Base-by-base conservation (phyloP, 2,113 vertebrate species). In the Gambusia holbrooki region DNA sequence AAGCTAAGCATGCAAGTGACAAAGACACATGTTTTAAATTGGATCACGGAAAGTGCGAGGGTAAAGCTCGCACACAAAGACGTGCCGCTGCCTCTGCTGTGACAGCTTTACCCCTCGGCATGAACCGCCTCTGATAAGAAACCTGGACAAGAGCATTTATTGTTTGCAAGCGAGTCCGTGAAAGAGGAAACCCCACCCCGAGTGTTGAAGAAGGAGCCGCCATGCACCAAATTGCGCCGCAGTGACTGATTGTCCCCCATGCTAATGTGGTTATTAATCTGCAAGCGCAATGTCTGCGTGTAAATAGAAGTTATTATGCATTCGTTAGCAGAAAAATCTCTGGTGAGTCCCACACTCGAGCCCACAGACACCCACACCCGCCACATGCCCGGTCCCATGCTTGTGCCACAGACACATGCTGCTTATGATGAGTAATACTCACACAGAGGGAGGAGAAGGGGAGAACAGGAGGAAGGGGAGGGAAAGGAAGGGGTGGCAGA, bases 341-440 rank as follows among this genome's bases (percentile, higher is more conserved):
- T 69, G 64, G 67, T 76, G 84, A 82, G 71, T 71, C 70, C 42
- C 2, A 80, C 71, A 73, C 74, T 77, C 42, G 48, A 77, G 76
- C 62, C 66, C 63, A 30, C 60, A 15, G 64, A 79, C 85, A 77
- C 85, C 83, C 88, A 89, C 80, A 89, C 48, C 77, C 66, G 71
- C 65, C 76, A 72, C 91, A 89, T 88, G 87, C 85, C 75, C 71
- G 62, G 71, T 17, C 15, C 58, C 84, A 87, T 82, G 85, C 84
- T 79, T 79, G 80, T 87, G 84, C 83, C 81, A 88, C 80, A 84
- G 60, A 87, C 77, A 75, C 91, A 92, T 92, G 86, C 91, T 80
- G 86, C 65, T 66, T 54, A 84, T 69, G 80, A 86, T 77, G 74
- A 84, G 70, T 82, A 76, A 93, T 92, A 91, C 88, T 91, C 89